phyloP scores from a whole-genome alignment of 37 sponge, comb jelly and placozoan genomes.

The Halisarca cf. caerulea region DNA sequence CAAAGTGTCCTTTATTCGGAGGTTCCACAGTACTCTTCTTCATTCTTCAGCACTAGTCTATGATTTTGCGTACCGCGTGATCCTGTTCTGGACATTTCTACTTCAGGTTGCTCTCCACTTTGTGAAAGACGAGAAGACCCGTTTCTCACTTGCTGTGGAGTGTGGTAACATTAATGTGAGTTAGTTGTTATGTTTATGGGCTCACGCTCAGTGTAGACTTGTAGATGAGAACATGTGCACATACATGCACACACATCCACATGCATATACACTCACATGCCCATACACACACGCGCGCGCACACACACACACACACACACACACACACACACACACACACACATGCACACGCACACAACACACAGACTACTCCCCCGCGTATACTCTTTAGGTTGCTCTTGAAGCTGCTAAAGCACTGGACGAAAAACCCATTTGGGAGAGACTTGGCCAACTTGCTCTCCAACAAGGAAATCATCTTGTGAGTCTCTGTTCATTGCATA shows the following conservation, averaged over 20 bases:
- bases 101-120: slow-evolving; percentile 95
- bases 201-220: too few species aligned
- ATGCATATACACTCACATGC: too few species aligned
- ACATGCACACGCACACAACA: too few species aligned
- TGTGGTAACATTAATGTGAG: slow-evolving; percentile 98
- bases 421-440: slow-evolving; percentile 94
- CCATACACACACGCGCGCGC: too few species aligned
- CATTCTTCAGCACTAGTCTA: neutral
- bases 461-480: slow-evolving; percentile 97
- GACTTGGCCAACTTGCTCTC: slow-evolving; percentile 79
- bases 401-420: slow-evolving; percentile 91
- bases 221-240: too few species aligned
- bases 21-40: too few species aligned
- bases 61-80: neutral
- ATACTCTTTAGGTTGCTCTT: slow-evolving; percentile 76
- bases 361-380: too few species aligned
- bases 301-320: too few species aligned
- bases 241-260: too few species aligned
- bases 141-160: slow-evolving; percentile 91
- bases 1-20: too few species aligned
- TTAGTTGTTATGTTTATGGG: too few species aligned
- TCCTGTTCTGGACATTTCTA: neutral
- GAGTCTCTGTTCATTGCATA: neutral
- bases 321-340: too few species aligned
- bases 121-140: slow-evolving; percentile 96